Base-by-base conservation (phyloP, 2,113 vertebrate species). In the Ophthalmotilapia sp. region DNA sequence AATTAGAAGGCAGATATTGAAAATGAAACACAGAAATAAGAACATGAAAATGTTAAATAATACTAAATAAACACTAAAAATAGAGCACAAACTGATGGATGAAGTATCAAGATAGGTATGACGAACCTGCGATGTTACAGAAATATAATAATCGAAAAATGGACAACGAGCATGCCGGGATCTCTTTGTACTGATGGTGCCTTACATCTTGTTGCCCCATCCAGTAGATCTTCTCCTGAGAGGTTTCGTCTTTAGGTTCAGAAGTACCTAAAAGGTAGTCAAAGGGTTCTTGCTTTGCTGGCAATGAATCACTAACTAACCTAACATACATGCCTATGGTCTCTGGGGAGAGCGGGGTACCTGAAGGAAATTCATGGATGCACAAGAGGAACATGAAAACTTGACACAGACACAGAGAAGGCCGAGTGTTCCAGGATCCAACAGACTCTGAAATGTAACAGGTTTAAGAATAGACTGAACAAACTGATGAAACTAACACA, bases 401-500 rank as follows among this genome's bases (percentile, higher is more conserved):
- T 23, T 36, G n/a, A 68, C 65, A 65, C 54, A 26, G 54, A 55
- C 54, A 31, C 36, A 3, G 12, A 70, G 8, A 15, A 14, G 38
- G 13, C 8, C 13, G 7, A 40, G 2, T 12, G 1, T 13, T 5
- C 19, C 33, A 68, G 62, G 62, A 68, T 40, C 33, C 62, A 38
- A 40, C 65, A 15, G n/a, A 70, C n/a, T 70, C n/a, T 23, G 38
- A 70, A 42, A 26, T 42, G 65, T 70, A 23, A 6, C 7, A 23
- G 0, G n/a, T 42, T 70, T 23, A 42, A 0, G n/a, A 40, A 68
- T 6, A 21, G 36, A 68, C 0, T 26, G n/a, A 42, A 70, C 38
- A 42, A 70, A 21, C n/a, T 23, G 55, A 58, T 29, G n/a, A 70
- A 70, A 70, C 13, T 23, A 9, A 65, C 60, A 38, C 58, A n/a